Evolutionary conservation across 2,113 vertebrate genomes (phyloP), one percentile per base, ranked within the genome.

Genomic region (Callipepla californica): DNA sequence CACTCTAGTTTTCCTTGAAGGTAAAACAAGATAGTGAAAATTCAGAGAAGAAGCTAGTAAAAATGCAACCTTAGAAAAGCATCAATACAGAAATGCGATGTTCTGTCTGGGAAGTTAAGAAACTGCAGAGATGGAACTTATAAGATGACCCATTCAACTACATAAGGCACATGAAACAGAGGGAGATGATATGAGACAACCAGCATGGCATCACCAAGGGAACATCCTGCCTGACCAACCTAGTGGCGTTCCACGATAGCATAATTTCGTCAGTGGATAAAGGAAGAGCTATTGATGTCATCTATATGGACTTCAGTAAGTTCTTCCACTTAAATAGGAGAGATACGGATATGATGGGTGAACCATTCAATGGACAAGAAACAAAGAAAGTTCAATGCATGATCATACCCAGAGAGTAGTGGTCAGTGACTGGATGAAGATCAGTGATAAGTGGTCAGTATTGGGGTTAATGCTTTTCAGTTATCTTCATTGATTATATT

Each of bases 61-160:
- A 21, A 80, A 40, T 36, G 9, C 15, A 82, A 28, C 22, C 38
- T 67, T 63, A 82, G 32, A 34, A 89, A 87, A 57, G 4, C 30
- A 65, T 1, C 81, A 22, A 25, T 17, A 65, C 72, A 42, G 19
- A 30, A 38, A 45, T 17, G 11, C 23, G n/a, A 10, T 23, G 48
- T 25, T 61, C 65, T 45, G 2, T 65, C 44, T n/a, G 23, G 7
- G 4, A 89, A 77, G 18, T 12, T 30, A 61, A 42, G 34, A 81
- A 90, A 53, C 15, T 44, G 38, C 1, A 3, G 0, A 3, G 0
- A 3, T 28, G 57, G 53, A 87, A 69, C 4, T 5, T 70, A 11
- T 36, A 55, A 77, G 38, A 47, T 66, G 74, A 23, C 53, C 25
- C 28, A 57, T 57, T 32, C 30, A 7, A 32, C 53, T 32, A 32